Percentiles rank a stretch among this genome's conserved stretches.
phyloP scores from a whole-genome alignment of 2,888 invertebrate species.

The Sphinx pinastri region DNA sequence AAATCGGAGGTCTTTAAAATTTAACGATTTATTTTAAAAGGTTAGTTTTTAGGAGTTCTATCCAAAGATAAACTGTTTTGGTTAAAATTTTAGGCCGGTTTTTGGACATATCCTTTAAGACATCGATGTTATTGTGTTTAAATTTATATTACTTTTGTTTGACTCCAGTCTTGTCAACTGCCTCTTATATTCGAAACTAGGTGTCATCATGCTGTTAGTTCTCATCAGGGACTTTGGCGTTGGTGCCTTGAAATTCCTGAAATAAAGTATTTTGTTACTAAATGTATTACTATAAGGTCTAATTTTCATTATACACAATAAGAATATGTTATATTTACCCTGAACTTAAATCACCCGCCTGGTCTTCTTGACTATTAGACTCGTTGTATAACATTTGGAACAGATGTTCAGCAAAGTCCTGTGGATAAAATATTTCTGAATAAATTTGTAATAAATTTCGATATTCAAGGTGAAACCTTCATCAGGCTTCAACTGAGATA shows the following conservation, averaged over 20 bases:
- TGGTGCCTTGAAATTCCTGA: constrained; percentile 86
- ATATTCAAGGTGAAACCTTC: neutral
- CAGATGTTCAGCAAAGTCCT: constrained; percentile 74
- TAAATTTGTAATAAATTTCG: constrained; percentile 22
- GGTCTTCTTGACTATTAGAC: constrained; percentile 57
- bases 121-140: neutral
- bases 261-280: constrained; percentile 33
- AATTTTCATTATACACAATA: neutral
- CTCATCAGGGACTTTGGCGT: constrained; percentile 95
- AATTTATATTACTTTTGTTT: constrained; percentile 65
- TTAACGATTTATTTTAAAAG: too few relatives aligned
- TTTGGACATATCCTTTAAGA: neutral
- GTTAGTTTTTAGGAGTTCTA: too few relatives aligned
- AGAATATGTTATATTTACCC: constrained; percentile 40
- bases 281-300: neutral
- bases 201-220: constrained; percentile 87
- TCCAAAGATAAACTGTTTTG: too few relatives aligned
- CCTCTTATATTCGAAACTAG: constrained; percentile 80
- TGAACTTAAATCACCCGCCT: constrained; percentile 47
- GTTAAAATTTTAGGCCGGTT: too few relatives aligned
- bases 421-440: constrained; percentile 25
- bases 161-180: constrained; percentile 85
- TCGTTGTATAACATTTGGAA: constrained; percentile 70
- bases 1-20: too few relatives aligned
- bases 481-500: neutral